phyloP scores from a whole-genome alignment of 2,888 invertebrate species.

The Choreutis nemorana region DNA sequence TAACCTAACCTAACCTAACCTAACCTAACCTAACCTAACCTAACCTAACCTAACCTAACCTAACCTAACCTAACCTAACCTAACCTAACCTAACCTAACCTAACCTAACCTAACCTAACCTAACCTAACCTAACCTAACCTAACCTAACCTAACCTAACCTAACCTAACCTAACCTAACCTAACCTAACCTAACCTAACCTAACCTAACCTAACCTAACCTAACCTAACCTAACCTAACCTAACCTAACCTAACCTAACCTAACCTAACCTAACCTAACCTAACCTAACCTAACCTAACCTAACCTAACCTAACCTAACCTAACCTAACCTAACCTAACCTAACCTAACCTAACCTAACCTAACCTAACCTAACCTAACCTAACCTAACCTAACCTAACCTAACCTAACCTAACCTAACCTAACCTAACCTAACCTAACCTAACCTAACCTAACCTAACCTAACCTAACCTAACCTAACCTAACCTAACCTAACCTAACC shows the following conservation, averaged over 20 bases:
- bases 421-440: no score
- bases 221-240: constrained; percentile 2
- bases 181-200: constrained; percentile 2
- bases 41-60: constrained; percentile 2
- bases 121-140: constrained; percentile 2
- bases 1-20: constrained; percentile 2
- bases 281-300: constrained; percentile 2
- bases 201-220: constrained; percentile 2
- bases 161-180: constrained; percentile 2
- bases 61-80: constrained; percentile 2
- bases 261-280: constrained; percentile 2
- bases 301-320: constrained; percentile 2
- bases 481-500: no score
- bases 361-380: no score
- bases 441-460: no score
- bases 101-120: constrained; percentile 2
- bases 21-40: constrained; percentile 2
- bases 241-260: constrained; percentile 2
- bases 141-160: constrained; percentile 2
- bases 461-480: no score
- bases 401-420: no score
- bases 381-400: no score
- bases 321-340: no score
- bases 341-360: no score
- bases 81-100: constrained; percentile 2